A percentile compares a stretch with the other conserved stretches of the same genome.
Evolutionary conservation across 2,797 vertebrate genomes (phyloP).

Genomic region (Chiropotes sagulatus): DNA sequence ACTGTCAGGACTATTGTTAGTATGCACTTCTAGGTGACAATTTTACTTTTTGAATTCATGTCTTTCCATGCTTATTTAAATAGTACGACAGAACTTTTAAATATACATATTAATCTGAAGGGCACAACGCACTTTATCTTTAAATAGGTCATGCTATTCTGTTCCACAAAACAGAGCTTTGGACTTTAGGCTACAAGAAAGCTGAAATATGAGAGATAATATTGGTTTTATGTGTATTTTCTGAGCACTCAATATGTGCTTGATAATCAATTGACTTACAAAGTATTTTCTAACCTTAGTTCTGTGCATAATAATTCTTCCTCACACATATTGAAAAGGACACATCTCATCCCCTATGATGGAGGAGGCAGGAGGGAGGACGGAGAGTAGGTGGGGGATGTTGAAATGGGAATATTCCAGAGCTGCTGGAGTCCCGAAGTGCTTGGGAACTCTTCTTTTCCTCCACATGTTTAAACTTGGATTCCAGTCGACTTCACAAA

Average conservation of each 20-base stretch:
- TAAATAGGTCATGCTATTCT: background rate
- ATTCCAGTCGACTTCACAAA: slow-evolving; percentile 72
- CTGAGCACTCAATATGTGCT: background rate
- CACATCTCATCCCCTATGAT: background rate
- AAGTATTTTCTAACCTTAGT: background rate
- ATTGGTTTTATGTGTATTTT: background rate
- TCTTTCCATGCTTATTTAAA: background rate
- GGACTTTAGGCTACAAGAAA: background rate
- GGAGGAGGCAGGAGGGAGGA: background rate
- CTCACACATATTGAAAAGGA: background rate
- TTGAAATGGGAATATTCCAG: background rate
- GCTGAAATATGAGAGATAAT: background rate
- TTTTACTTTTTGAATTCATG: background rate
- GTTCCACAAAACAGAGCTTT: background rate
- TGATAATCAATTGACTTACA: background rate
- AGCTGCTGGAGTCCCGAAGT: slow-evolving; percentile 25
- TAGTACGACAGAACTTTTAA: background rate
- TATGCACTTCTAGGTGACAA: background rate
- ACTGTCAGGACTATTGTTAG: background rate
- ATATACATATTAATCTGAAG: background rate
- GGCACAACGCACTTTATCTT: background rate
- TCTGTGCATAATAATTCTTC: background rate
- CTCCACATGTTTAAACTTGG: slow-evolving; percentile 74
- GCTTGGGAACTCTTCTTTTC: slow-evolving; percentile 71
- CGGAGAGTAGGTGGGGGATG: slow-evolving; percentile 32